Conservation (phyloP, 2,113 vertebrate genomes). For the Agapornis roseicollis region DNA sequence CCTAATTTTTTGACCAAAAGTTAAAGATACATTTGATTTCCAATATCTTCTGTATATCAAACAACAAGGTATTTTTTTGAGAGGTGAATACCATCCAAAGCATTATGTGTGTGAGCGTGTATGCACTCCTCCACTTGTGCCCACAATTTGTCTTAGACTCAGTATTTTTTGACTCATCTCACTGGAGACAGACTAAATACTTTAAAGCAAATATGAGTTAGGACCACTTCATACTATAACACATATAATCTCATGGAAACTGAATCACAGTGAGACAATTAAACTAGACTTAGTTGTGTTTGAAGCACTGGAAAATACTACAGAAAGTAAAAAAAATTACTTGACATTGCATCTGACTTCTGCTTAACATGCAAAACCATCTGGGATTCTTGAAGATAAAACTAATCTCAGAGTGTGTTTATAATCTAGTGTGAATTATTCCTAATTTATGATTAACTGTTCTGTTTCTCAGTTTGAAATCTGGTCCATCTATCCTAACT, state of each 20-base stretch:
- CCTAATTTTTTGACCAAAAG: neutral
- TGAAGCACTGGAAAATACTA: neutral
- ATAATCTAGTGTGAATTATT: neutral
- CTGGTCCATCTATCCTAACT: neutral
- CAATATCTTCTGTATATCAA: neutral
- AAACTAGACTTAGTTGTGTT: neutral
- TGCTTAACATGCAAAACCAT: neutral
- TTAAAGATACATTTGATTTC: neutral
- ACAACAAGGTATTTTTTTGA: neutral
- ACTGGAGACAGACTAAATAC: neutral
- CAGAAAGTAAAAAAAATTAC: neutral
- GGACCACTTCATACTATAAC: neutral
- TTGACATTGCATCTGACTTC: neutral
- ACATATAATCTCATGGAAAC: neutral
- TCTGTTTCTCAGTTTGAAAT: neutral
- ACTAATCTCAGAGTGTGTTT: neutral
- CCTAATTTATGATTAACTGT: neutral
- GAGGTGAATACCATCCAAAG: neutral
- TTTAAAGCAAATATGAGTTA: neutral
- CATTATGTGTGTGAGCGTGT: neutral
- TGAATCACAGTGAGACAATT: neutral
- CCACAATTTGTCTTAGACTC: neutral
- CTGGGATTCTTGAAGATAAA: neutral
- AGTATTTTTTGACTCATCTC: neutral
- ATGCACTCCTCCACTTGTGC: accelerated